phyloP scores from a whole-genome alignment of 2,888 invertebrate species.

The Sthenelais limicola region DNA sequence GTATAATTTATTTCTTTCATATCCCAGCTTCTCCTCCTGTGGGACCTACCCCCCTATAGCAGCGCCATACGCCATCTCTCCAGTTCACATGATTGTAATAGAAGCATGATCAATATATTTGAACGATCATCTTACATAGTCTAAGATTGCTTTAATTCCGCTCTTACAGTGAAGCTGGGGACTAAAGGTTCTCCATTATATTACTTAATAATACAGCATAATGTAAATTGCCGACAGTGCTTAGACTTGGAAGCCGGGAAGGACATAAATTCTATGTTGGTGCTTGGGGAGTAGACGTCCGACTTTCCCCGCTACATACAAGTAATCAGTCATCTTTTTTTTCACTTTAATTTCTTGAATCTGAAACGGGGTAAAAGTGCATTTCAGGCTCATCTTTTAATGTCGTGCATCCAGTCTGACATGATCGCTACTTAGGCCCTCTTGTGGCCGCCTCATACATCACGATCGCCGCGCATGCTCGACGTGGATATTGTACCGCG shows the following conservation, averaged over 20 bases:
- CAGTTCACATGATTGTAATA: too few species aligned
- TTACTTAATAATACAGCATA: constrained; percentile 21
- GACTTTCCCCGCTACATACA: constrained; percentile 13
- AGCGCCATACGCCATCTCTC: too few species aligned
- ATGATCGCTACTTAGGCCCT: constrained; percentile 28
- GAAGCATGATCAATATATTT: constrained; percentile 27
- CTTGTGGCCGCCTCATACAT: constrained; percentile 24
- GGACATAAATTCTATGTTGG: constrained; percentile 31
- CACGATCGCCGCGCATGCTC: constrained; percentile 1
- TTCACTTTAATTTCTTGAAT: constrained; percentile 33
- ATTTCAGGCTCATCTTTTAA: constrained; percentile 35
- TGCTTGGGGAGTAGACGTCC: constrained; percentile 2
- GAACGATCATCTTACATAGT: constrained; percentile 38
- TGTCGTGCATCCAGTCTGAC: constrained; percentile 4
- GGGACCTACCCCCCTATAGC: too few species aligned
- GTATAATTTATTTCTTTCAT: too few species aligned
- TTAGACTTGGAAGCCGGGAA: too few species aligned
- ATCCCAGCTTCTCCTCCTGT: too few species aligned
- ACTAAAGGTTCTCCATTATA: constrained; percentile 12
- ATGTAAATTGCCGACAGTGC: constrained; percentile 28
- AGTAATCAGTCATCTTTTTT: constrained; percentile 17
- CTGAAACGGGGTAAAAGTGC: constrained; percentile 1
- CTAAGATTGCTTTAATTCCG: constrained; percentile 31
- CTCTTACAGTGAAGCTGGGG: constrained; percentile 5
- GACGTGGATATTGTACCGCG: constrained; percentile 28